These are phyloP conservation scores for Pangasius mekongensis DNA, from an alignment of 2,797 vertebrate species.

Conservation along the genomic window DNA sequence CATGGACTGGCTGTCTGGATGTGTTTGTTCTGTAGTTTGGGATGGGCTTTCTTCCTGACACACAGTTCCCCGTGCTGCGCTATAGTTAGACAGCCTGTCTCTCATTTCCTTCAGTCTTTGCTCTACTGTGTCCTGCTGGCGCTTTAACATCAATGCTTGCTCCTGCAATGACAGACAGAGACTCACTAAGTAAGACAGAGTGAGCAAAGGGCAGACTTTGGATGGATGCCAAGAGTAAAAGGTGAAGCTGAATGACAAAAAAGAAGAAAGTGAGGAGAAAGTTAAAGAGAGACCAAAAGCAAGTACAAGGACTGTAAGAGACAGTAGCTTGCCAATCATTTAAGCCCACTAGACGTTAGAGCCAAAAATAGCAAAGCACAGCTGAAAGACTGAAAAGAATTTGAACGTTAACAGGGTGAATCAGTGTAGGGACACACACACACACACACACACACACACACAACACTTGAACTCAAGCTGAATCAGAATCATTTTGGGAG, in stretches of 20 bases:
- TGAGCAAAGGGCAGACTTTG: neutral
- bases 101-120: conserved; percentile 76
- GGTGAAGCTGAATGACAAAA: neutral
- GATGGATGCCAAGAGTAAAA: conserved; percentile 20
- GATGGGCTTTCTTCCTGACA: conserved; percentile 23
- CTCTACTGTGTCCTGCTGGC: conserved; percentile 72
- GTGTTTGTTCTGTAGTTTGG: conserved; percentile 4
- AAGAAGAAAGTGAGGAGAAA: neutral
- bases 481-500: neutral
- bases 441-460: neutral
- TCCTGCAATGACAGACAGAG: conserved; percentile 49
- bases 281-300: neutral
- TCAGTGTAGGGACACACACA: neutral
- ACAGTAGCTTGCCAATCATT: conserved; percentile 20
- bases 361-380: conserved; percentile 38
- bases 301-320: conserved; percentile 8
- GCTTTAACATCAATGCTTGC: conserved; percentile 73
- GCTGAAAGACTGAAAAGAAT: neutral
- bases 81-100: conserved; percentile 67
- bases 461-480: neutral
- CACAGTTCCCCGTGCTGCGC: conserved; percentile 44
- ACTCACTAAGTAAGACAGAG: neutral
- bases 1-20: conserved; percentile 20
- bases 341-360: neutral
- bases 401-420: neutral